phyloP scores from a whole-genome alignment of 1,140 invertebrate genomes.

The Brachionus angularis region DNA sequence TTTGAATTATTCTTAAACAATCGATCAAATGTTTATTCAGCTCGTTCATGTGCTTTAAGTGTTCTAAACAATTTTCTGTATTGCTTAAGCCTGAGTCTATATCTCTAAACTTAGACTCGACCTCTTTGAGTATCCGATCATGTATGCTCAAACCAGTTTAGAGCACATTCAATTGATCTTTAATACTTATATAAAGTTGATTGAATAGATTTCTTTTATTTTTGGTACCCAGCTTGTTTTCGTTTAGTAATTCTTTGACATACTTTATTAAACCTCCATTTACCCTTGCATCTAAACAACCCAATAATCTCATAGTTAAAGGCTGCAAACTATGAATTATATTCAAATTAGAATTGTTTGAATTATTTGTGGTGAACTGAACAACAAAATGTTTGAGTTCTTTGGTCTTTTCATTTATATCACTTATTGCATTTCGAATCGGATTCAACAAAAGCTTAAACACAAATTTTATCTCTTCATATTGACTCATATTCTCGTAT shows the following conservation, averaged over 20 bases:
- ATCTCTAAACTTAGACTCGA: neutral
- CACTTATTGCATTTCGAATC: constrained; percentile 35
- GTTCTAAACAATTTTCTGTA: neutral
- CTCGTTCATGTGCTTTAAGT: constrained; percentile 39
- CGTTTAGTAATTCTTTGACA: constrained; percentile 32
- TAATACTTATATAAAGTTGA: constrained; percentile 34
- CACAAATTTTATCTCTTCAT: constrained; percentile 6
- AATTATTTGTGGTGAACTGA: constrained; percentile 13
- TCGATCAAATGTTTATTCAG: constrained; percentile 43
- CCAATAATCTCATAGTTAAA: constrained; percentile 32
- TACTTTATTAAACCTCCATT: constrained; percentile 41
- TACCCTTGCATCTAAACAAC: constrained; percentile 40
- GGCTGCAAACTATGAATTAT: constrained; percentile 33
- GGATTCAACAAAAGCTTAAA: constrained; percentile 25
- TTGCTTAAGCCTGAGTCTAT: neutral
- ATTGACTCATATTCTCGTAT: constrained; percentile 27
- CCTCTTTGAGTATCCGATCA: constrained; percentile 19
- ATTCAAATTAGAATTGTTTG: neutral
- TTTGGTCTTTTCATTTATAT: constrained; percentile 41
- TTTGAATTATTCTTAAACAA: constrained; percentile 18
- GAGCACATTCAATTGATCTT: constrained; percentile 22
- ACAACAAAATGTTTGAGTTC: constrained; percentile 38
- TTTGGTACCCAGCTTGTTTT: constrained; percentile 18
- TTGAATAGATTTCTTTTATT: constrained; percentile 6
- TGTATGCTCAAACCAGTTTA: constrained; percentile 42